Percentiles rank a stretch among this genome's conserved stretches.
phyloP scores from a whole-genome alignment of 2,797 vertebrate genomes.

The Thunnus albacares region DNA sequence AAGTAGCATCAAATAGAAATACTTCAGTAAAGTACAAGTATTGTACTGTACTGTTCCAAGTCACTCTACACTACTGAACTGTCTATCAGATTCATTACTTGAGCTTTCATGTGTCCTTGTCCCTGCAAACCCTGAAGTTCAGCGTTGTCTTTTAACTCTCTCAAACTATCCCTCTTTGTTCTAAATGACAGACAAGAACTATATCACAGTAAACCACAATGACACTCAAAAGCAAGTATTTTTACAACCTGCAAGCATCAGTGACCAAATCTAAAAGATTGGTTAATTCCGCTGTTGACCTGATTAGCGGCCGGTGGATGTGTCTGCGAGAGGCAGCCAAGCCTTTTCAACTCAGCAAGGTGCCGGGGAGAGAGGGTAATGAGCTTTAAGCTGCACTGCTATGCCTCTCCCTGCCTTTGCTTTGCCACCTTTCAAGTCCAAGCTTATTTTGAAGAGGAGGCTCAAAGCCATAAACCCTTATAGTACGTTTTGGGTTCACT shows the following conservation, averaged over 20 bases:
- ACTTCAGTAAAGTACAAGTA: neutral
- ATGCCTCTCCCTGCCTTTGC: conserved; percentile 75
- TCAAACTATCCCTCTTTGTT: conserved; percentile 81
- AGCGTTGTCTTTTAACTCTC: conserved; percentile 56
- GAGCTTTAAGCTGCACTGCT: conserved; percentile 88
- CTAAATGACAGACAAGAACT: conserved; percentile 83
- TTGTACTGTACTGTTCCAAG: neutral
- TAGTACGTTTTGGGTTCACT: conserved; percentile 53
- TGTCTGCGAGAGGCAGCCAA: conserved; percentile 85
- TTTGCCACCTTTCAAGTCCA: conserved; percentile 79
- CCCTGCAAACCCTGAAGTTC: conserved; percentile 41
- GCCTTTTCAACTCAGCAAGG: conserved; percentile 88
- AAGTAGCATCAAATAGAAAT: neutral
- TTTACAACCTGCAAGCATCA: conserved; percentile 89
- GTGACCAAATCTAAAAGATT: conserved; percentile 90
- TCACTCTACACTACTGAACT: conserved; percentile 13
- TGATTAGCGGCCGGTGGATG: conserved; percentile 87
- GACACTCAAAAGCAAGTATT: conserved; percentile 89
- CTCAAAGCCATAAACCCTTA: conserved; percentile 66
- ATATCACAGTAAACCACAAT: conserved; percentile 84
- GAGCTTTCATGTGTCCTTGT: conserved; percentile 23
- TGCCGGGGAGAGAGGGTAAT: conserved; percentile 87
- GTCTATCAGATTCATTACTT: conserved; percentile 29
- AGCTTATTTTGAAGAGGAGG: conserved; percentile 77
- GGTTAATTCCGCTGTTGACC: conserved; percentile 87